A percentile compares a stretch with the other conserved stretches of the same genome.
phyloP scores from a whole-genome alignment of 2,797 vertebrate genomes.

The Lindbergichthys nudifrons region DNA sequence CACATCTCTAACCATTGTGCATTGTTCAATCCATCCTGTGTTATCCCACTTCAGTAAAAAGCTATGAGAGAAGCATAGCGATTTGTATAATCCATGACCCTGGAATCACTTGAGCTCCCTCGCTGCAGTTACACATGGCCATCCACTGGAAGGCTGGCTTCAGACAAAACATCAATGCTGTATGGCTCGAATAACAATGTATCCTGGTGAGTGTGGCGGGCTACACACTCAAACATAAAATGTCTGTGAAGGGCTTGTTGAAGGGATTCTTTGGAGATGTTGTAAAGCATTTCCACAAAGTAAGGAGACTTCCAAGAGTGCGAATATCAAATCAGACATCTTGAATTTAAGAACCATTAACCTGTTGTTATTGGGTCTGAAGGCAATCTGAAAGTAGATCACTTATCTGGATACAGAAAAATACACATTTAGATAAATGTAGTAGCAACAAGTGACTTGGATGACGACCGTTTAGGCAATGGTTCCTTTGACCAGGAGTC shows the following conservation, averaged over 20 bases:
- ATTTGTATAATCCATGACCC: slow-evolving; percentile 73
- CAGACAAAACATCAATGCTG: slow-evolving; percentile 71
- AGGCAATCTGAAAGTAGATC: not conserved
- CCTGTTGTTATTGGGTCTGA: not conserved
- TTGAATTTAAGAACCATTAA: not conserved
- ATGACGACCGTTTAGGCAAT: too few species aligned
- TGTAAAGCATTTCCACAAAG: not conserved
- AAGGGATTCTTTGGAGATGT: not conserved
- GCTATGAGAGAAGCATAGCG: slow-evolving; percentile 45
- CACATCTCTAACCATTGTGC: slow-evolving; percentile 14
- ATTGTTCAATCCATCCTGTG: slow-evolving; percentile 24
- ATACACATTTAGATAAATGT: too few species aligned
- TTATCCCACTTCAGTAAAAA: slow-evolving; percentile 54
- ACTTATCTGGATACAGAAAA: not conserved
- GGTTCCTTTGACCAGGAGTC: too few species aligned
- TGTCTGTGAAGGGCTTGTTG: not conserved
- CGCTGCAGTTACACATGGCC: slow-evolving; percentile 52
- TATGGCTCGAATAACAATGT: slow-evolving; percentile 66
- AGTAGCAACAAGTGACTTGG: too few species aligned
- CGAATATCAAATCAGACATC: not conserved
- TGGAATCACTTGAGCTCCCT: slow-evolving; percentile 53
- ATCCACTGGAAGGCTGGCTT: slow-evolving; percentile 68
- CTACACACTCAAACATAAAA: slow-evolving; percentile 31
- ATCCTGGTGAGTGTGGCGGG: slow-evolving; percentile 50
- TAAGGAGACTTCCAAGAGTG: not conserved